Percentiles rank a stretch among this genome's conserved stretches.
Conservation (phyloP, 2,113 vertebrate species). For the Sinocyclocheilus maitianheensis region DNA sequence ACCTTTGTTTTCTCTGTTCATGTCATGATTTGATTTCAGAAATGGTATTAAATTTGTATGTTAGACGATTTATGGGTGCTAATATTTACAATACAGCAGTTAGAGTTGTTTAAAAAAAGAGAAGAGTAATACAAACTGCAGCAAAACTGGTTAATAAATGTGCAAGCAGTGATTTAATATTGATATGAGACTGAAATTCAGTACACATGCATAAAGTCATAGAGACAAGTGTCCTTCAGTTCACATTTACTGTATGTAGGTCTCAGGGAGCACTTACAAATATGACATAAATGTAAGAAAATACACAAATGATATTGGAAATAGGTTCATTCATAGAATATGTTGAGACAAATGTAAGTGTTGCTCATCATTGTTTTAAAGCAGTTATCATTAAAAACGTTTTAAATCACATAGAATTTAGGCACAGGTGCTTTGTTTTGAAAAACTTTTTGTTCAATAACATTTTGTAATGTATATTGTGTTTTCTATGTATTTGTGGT, state of each 20-base stretch:
- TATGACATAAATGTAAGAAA: neutral
- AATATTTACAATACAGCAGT: neutral
- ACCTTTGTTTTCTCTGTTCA: neutral
- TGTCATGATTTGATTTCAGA: neutral
- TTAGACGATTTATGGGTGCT: neutral
- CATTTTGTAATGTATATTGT: conserved; percentile 21
- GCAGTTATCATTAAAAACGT: neutral
- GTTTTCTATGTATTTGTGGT: conserved; percentile 40
- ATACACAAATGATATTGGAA: neutral
- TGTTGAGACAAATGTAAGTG: neutral
- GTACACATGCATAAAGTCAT: neutral
- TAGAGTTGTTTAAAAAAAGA: neutral
- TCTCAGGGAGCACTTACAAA: conserved; percentile 46
- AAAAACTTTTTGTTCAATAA: neutral
- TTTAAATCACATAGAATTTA: neutral
- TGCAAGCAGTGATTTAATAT: conserved; percentile 1
- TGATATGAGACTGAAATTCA: conserved; percentile 16
- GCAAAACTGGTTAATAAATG: neutral
- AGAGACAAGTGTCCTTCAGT: neutral
- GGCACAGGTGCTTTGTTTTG: conserved; percentile 21
- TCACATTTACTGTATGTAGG: conserved; percentile 36
- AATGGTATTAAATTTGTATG: neutral
- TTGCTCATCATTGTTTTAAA: neutral
- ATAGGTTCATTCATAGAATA: neutral
- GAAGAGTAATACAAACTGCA: neutral